Conservation (phyloP, 2,113 vertebrate species). For the Oncorhynchus kisutch region DNA sequence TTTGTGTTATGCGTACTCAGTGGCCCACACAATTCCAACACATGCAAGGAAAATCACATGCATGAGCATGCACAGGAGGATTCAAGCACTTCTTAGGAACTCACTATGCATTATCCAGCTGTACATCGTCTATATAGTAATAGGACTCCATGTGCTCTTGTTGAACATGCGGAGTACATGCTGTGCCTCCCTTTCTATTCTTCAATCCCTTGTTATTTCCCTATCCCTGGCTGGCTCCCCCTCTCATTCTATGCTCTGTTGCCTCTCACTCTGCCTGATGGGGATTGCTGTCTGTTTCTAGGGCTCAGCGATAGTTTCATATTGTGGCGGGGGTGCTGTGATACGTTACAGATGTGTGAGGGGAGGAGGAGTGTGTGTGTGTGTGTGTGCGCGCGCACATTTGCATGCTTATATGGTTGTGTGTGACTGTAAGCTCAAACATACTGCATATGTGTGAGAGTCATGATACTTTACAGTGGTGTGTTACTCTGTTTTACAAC, state of each 20-base stretch:
- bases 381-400: conserved; percentile 11
- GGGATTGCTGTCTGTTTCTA: conserved; percentile 59
- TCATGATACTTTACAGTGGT: conserved; percentile 8
- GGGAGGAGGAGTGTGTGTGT: not conserved
- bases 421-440: not conserved
- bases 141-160: not conserved
- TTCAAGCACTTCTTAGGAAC: not conserved
- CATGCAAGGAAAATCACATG: conserved; percentile 22
- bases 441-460: not conserved
- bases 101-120: conserved; percentile 4
- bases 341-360: conserved; percentile 58
- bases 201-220: conserved; percentile 29
- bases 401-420: not conserved
- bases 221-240: conserved; percentile 22
- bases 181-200: not conserved
- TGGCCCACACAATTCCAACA: conserved; percentile 38
- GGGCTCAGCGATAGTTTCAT: conserved; percentile 38
- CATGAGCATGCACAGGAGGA: not conserved
- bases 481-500: conserved; percentile 32
- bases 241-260: conserved; percentile 49
- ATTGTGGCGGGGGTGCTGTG: conserved; percentile 30
- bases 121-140: not conserved
- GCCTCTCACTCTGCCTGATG: conserved; percentile 51
- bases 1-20: conserved; percentile 45
- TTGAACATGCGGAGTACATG: not conserved